Evolutionary conservation across 2,888 invertebrate genomes (phyloP), one percentile per base, ranked within the genome.

Genomic region (Plagodis dolabraria): DNA sequence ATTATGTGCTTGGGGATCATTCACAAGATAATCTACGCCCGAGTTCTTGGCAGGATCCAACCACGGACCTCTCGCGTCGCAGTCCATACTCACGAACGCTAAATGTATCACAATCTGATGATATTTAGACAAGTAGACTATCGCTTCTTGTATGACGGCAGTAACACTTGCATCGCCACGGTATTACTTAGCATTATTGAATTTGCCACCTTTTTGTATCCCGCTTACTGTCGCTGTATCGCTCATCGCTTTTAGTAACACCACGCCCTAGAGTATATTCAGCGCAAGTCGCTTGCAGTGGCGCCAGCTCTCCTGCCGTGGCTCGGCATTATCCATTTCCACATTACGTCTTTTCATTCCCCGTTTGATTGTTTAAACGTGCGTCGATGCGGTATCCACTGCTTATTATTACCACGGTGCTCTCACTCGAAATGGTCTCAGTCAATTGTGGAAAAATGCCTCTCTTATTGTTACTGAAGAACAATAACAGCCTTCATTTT

Each of bases 301-400:
- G 47, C 69, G 45, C 75, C 77, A 65, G 60, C 68, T 58, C 68
- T 64, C 67, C 60, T 54, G 53, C 54, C 56, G 65, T 36, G 12
- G 33, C 46, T 53, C 77, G 80, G 86, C 86, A 89, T 89, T 90
- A 90, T 89, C 89, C 91, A 90, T 89, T 87, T 89, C 84, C 89
- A 85, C 90, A 89, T 92, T 89, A 88, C 84, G 83, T 86, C 89
- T 91, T 92, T 92, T 92, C 92, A 89, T 92, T 91, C 88, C 76
- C 79, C 82, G 83, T 87, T 86, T 89, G 92, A 92, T 92, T 92
- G 91, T 92, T 90, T 92, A 89, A 90, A 86, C 90, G 90, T 87
- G 90, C 89, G 87, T 89, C 90, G 88, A 92, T 91, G 92, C 85
- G 84, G 87, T 89, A 86, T 86, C 86, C 89, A 85, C 78, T 84